Evolutionary conservation across 2,797 vertebrate species (phyloP), one percentile per base, ranked within the genome.

Genomic region (Acanthurus leucopareius): DNA sequence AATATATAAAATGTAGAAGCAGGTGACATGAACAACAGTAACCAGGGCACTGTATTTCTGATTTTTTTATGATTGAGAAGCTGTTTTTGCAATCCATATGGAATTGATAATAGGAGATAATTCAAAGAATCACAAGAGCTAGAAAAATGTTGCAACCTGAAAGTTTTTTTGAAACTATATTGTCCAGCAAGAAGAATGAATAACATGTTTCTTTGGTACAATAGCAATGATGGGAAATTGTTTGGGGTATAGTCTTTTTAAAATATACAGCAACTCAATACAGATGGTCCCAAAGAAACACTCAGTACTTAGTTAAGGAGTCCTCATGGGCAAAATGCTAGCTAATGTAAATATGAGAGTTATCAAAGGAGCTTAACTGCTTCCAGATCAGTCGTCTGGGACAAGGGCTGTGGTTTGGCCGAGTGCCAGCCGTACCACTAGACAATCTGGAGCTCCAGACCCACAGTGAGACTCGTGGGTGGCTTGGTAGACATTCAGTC

Each of bases 361-460:
- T 85, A 85, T 86, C 69, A 70, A 64, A 79, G 64, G 68, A 81
- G 75, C 35, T 77, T 77, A 91, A 93, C 75, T 75, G 80, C 80
- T 88, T 91, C 88, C 91, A 93, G 89, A 93, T 82, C 65, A 86
- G 75, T 82, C 19, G 68, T 89, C 88, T 90, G 86, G 83, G 67
- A 74, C 32, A 69, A 60, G 65, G 64, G 65, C 75, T 84, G 74
- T 42, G 81, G 83, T 86, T 74, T 89, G 89, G 89, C 80, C 20
- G 57, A 8, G 42, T 19, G 87, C 89, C 87, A 92, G 57, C n/a
- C 38, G 75, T 70, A 59, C 32, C 28, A 64, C 44, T 25, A 65
- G 66, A 66, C 47, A 52, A 79, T 54, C 68, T 59, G 69, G 54
- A 74, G 62, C 28, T 73, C 42, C 57, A 65, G 44, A 58, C 45